A percentile compares a stretch with the other conserved stretches of the same genome.
phyloP scores from a whole-genome alignment of 2,797 vertebrate genomes.

The Tarsius wallacei region DNA sequence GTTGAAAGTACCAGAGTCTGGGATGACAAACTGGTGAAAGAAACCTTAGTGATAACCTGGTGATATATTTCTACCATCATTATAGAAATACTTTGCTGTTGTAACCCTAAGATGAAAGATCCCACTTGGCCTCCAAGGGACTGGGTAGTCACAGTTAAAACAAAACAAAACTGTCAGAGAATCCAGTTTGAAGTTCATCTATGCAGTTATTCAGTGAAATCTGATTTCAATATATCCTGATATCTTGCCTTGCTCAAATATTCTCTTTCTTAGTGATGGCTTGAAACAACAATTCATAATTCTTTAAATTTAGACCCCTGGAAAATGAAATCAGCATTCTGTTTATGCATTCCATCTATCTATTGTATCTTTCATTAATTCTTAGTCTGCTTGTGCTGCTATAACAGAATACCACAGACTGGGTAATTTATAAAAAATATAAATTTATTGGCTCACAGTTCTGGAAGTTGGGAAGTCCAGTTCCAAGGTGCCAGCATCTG shows the following conservation, averaged over 20 bases:
- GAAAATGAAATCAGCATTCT: neutral
- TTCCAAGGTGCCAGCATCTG: neutral
- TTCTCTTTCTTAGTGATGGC: neutral
- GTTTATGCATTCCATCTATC: neutral
- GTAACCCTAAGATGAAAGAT: neutral
- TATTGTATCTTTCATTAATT: neutral
- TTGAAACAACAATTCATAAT: conserved; percentile 45
- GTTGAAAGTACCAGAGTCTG: conserved; percentile 2
- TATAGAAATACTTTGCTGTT: neutral
- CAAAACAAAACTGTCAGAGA: conserved; percentile 3
- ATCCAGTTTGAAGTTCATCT: conserved; percentile 31
- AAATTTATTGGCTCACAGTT: neutral
- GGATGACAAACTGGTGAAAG: neutral
- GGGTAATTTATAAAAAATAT: neutral
- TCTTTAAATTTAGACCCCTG: neutral
- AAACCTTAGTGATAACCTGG: neutral
- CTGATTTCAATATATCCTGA: conserved; percentile 14
- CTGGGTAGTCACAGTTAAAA: neutral
- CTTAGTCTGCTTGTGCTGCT: neutral
- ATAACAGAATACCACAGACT: neutral
- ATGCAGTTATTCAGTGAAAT: conserved; percentile 22
- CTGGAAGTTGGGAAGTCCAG: neutral
- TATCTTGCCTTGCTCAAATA: neutral
- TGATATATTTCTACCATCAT: neutral
- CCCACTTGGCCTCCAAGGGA: neutral